phyloP scores from a whole-genome alignment of 2,888 invertebrate genomes.

The Phorcus lineatus region DNA sequence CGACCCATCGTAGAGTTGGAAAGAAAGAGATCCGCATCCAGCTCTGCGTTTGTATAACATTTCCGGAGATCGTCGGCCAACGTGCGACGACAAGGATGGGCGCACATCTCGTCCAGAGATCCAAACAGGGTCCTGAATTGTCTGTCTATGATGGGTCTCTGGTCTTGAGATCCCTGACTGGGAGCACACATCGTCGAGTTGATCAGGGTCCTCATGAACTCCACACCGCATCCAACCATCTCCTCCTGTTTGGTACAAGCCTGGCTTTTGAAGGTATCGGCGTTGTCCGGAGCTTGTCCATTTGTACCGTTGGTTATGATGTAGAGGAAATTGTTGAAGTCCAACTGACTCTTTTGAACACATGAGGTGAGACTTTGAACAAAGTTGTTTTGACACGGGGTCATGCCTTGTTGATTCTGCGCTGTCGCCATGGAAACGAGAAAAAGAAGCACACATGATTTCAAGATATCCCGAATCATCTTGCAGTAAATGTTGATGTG shows the following conservation, averaged over 20 bases:
- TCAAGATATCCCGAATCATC: too few relatives aligned
- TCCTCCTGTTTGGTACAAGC: conserved; percentile 10
- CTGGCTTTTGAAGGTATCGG: not conserved
- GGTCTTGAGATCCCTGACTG: not conserved
- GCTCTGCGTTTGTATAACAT: conserved; percentile 33
- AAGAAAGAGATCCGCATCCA: conserved; percentile 37
- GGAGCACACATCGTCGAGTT: not conserved
- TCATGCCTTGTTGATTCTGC: not conserved
- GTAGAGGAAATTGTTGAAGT: not conserved
- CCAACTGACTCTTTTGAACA: not conserved
- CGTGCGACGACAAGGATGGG: conserved; percentile 32
- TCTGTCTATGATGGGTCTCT: conserved; percentile 13
- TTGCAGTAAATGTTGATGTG: too few relatives aligned
- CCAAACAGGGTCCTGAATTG: conserved; percentile 8
- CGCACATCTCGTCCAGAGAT: conserved; percentile 15
- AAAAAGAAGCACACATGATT: too few relatives aligned
- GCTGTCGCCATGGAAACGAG: not conserved
- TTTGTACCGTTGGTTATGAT: not conserved
- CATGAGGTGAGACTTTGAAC: not conserved
- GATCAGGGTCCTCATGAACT: conserved; percentile 17
- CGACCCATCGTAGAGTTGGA: conserved; percentile 35
- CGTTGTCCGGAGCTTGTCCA: not conserved
- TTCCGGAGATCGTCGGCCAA: conserved; percentile 29
- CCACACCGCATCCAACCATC: conserved; percentile 8
- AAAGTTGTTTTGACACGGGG: not conserved